Conservation (phyloP, 2,888 invertebrate genomes). For the Dasysyrphus tricinctus region DNA sequence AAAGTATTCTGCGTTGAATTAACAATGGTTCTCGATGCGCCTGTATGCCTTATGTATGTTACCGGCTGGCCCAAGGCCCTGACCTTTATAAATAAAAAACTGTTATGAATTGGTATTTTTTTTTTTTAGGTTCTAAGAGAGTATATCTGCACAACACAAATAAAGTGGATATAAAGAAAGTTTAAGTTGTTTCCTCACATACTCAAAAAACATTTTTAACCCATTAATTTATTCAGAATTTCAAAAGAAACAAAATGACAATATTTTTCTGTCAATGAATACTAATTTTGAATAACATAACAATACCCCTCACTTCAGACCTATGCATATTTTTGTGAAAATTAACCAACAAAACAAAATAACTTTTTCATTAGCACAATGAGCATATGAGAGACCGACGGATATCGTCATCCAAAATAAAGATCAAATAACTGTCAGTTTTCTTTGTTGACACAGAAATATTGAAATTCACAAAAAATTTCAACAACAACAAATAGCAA, state of each 20-base stretch:
- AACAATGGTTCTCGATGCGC: no score
- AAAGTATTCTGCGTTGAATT: no score
- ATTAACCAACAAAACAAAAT: background rate
- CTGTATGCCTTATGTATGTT: no score
- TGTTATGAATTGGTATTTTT: no score
- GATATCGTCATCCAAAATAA: background rate
- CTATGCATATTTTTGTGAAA: background rate
- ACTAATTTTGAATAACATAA: constrained; percentile 48
- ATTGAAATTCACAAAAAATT: background rate
- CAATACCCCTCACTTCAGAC: constrained; percentile 2
- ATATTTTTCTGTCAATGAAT: constrained; percentile 55
- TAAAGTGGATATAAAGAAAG: constrained; percentile 39
- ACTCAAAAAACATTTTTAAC: no score
- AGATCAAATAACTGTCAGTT: constrained; percentile 3
- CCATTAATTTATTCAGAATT: constrained; percentile 56
- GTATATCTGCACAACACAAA: no score
- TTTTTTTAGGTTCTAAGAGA: no score
- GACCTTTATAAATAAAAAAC: no score
- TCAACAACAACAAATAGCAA: background rate
- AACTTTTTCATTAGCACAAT: background rate
- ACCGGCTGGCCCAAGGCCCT: no score
- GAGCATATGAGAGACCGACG: background rate
- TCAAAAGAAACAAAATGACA: constrained; percentile 14
- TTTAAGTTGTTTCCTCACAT: constrained; percentile 16
- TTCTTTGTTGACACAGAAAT: background rate